Evolutionary conservation across 1,140 invertebrate genomes (phyloP).

Genomic region (Harpegnathos saltator): DNA sequence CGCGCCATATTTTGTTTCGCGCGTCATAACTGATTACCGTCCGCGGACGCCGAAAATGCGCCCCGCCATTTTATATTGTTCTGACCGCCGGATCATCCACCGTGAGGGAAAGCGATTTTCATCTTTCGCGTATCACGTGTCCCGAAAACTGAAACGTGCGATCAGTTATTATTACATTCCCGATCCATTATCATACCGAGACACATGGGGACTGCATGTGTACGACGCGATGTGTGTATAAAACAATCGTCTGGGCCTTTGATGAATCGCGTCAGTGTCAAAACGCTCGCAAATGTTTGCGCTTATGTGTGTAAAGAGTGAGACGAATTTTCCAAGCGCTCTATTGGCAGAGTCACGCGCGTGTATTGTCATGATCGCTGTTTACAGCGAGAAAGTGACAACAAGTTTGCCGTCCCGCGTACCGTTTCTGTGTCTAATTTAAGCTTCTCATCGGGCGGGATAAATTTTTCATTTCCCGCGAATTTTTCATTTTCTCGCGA

Average conservation of each 20-base stretch:
- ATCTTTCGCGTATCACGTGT: constrained; percentile 21
- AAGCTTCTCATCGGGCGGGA: not conserved
- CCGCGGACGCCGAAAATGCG: constrained; percentile 25
- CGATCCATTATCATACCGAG: constrained; percentile 29
- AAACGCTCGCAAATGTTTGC: not conserved
- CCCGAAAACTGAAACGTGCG: constrained; percentile 13
- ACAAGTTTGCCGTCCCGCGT: no score
- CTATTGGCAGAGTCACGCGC: not conserved
- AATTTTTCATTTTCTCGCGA: constrained; percentile 28
- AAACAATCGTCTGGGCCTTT: not conserved
- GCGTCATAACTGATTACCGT: constrained; percentile 63
- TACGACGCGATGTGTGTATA: not conserved
- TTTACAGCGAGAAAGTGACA: not conserved
- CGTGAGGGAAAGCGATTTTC: constrained; percentile 26
- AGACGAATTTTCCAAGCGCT: not conserved
- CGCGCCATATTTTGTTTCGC: constrained; percentile 42
- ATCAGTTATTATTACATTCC: not conserved
- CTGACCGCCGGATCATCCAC: not conserved
- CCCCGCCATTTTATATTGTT: constrained; percentile 32
- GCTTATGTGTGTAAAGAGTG: not conserved
- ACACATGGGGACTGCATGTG: no score
- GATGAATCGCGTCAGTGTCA: constrained; percentile 12
- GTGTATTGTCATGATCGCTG: not conserved
- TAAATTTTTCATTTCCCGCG: not conserved
- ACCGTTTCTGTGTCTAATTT: no score